A percentile compares a stretch with the other conserved stretches of the same genome.
Conservation (phyloP, 2,888 invertebrate genomes). For the Seira sanloemensis region DNA sequence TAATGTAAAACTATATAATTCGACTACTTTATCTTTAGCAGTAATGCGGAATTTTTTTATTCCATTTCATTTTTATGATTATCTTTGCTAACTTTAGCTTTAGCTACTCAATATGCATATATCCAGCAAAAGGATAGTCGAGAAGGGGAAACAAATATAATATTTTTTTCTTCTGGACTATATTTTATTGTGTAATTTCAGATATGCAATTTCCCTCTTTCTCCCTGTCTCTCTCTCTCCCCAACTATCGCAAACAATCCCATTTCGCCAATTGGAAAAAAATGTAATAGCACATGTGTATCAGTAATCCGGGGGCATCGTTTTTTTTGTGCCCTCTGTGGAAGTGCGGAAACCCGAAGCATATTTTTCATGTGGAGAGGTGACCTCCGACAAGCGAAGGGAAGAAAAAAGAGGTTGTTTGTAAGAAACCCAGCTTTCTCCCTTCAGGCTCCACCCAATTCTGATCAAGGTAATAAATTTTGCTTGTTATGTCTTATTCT, state of each 20-base stretch:
- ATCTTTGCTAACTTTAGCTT: not conserved
- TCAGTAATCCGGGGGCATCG: too few relatives aligned
- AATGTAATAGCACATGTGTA: not conserved
- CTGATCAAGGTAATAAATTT: conserved; percentile 44
- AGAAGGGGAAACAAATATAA: not conserved
- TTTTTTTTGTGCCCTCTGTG: conserved; percentile 10
- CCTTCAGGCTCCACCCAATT: conserved; percentile 5
- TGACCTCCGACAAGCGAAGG: not conserved
- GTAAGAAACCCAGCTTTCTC: conserved; percentile 6
- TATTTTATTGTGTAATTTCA: conserved; percentile 19
- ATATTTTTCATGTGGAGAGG: conserved; percentile 20
- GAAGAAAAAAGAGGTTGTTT: conserved; percentile 6
- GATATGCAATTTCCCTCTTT: conserved; percentile 17
- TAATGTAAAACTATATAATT: not conserved
- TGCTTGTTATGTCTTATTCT: conserved; percentile 17
- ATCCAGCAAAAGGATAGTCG: too few relatives aligned
- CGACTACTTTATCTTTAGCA: not conserved
- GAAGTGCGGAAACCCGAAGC: not conserved
- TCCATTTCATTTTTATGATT: conserved; percentile 7
- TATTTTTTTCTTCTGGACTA: conserved; percentile 14
- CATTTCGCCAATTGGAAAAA: conserved; percentile 15
- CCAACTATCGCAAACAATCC: conserved; percentile 11
- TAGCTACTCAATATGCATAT: too few relatives aligned
- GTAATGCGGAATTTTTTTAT: conserved; percentile 10
- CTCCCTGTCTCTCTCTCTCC: too few relatives aligned